Evolutionary conservation across 2,888 invertebrate species (phyloP).

Genomic region (Melinaea marsaeus): DNA sequence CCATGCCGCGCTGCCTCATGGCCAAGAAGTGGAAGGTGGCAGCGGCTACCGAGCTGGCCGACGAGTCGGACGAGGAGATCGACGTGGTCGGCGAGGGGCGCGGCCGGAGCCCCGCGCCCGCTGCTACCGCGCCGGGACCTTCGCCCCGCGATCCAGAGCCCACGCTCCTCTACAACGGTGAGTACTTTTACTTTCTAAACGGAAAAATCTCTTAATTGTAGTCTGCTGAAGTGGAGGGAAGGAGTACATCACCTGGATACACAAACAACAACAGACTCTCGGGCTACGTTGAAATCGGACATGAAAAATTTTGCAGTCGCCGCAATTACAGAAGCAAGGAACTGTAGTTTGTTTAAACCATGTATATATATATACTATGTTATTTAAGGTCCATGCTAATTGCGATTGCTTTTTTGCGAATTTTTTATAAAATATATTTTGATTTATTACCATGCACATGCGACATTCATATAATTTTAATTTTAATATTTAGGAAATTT

Average conservation of each 20-base stretch:
- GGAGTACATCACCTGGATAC: too few species aligned
- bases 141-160: conserved; percentile 83
- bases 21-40: conserved; percentile 95
- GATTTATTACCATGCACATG: conserved; percentile 46
- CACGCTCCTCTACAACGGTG: conserved; percentile 87
- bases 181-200: conserved; percentile 46
- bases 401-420: conserved; percentile 61
- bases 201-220: not conserved
- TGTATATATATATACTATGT: not conserved
- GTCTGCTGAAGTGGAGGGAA: not conserved
- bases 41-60: conserved; percentile 78
- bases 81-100: conserved; percentile 91
- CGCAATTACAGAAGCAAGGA: not conserved
- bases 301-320: not conserved
- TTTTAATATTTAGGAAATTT: not conserved
- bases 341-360: not conserved
- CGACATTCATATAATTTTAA: conserved; percentile 38
- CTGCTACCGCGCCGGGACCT: conserved; percentile 81
- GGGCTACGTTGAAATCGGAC: too few species aligned
- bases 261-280: too few species aligned
- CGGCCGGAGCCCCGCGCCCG: conserved; percentile 74
- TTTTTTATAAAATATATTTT: conserved; percentile 39
- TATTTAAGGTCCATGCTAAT: conserved; percentile 40
- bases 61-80: conserved; percentile 86
- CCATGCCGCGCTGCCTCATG: conserved; percentile 97